phyloP scores from a whole-genome alignment of 2,888 invertebrate genomes.

The Epinotia nisella region DNA sequence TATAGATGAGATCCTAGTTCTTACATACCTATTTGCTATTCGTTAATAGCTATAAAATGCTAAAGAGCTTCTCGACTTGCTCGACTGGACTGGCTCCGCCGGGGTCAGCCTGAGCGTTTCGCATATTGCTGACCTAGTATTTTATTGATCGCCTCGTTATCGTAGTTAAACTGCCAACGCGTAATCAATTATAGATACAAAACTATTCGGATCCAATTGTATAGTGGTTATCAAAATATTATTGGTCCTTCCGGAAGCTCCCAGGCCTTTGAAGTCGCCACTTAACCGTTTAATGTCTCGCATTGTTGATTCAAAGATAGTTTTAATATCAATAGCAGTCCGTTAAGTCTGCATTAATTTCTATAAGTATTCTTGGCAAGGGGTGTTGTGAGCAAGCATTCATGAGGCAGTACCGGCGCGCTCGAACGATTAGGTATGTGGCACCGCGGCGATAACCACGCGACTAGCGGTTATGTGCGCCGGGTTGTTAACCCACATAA shows the following conservation, averaged over 20 bases:
- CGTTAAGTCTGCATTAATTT: background rate
- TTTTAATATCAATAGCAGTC: background rate
- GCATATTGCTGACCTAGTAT: slow-evolving; percentile 27
- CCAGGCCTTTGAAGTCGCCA: slow-evolving; percentile 5
- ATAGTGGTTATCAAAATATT: background rate
- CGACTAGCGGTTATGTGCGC: slow-evolving; percentile 54
- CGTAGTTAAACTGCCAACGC: background rate
- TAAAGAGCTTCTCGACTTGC: background rate
- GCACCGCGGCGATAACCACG: slow-evolving; percentile 39
- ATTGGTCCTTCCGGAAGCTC: background rate
- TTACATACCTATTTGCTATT: background rate
- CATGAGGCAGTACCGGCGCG: slow-evolving; percentile 17
- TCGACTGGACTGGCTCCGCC: background rate
- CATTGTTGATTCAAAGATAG: background rate
- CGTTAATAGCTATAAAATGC: background rate
- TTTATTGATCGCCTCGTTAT: slow-evolving; percentile 27
- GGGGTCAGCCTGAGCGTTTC: slow-evolving; percentile 14
- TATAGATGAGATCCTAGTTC: background rate
- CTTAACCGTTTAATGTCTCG: background rate
- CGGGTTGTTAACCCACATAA: slow-evolving; percentile 56
- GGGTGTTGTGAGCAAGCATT: background rate
- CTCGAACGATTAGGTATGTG: slow-evolving; percentile 32
- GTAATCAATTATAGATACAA: background rate
- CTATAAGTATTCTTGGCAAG: background rate
- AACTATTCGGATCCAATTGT: background rate